These are phyloP conservation scores for Sminthopsis crassicaudata DNA, from an alignment of 2,113 vertebrate genomes.

Conservation along the genomic window DNA sequence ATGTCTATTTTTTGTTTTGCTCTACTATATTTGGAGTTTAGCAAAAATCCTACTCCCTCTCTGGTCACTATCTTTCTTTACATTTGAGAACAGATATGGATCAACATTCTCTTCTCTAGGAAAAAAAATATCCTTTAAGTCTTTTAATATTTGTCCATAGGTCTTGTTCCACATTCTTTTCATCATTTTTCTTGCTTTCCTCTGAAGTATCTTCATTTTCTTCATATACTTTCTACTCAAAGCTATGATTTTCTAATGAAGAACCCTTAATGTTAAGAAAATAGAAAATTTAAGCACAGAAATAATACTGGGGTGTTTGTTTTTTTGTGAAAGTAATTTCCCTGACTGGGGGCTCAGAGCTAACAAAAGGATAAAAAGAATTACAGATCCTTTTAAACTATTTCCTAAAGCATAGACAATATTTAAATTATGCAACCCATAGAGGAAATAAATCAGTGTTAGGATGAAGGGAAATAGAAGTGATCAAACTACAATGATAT, in stretches of 20 bases:
- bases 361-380: neutral
- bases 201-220: neutral
- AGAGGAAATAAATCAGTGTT: neutral
- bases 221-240: neutral
- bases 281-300: neutral
- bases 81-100: neutral
- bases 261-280: neutral
- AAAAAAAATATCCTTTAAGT: neutral
- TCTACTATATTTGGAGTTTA: neutral
- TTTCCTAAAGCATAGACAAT: neutral
- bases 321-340: neutral
- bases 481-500: neutral
- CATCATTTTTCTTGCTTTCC: neutral
- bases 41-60: neutral
- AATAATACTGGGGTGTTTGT: neutral
- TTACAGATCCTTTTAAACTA: neutral
- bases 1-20: neutral
- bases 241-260: neutral
- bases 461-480: neutral
- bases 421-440: neutral
- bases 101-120: neutral
- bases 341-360: neutral
- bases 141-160: neutral
- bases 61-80: neutral
- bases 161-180: neutral